Evolutionary conservation across 2,888 invertebrate genomes (phyloP).

Genomic region (Melanotus villosus): DNA sequence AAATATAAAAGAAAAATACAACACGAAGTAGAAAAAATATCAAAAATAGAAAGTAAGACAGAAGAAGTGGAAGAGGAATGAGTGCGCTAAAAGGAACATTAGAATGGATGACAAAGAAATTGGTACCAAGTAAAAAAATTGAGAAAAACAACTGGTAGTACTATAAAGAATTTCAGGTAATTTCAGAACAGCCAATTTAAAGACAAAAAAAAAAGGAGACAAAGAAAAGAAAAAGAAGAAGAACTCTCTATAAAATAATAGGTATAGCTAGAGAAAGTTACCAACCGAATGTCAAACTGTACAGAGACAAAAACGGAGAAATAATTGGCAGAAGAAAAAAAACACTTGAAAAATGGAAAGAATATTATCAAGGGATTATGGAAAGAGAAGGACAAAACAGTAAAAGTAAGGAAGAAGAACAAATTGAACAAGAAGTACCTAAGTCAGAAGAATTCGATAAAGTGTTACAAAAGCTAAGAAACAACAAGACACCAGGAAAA

Average conservation of each 20-base stretch:
- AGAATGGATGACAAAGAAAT: not conserved
- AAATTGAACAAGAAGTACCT: conserved; percentile 1
- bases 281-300: not conserved
- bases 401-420: not conserved
- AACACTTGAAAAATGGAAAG: not conserved
- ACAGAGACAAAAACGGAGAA: not conserved
- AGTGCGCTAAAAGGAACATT: not conserved
- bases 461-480: not conserved
- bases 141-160: not conserved
- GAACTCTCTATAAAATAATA: not conserved
- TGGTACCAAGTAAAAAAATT: not conserved
- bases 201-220: too few species aligned
- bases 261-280: not conserved
- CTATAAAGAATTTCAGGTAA: not conserved
- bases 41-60: not conserved
- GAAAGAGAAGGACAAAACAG: not conserved
- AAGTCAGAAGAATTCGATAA: not conserved
- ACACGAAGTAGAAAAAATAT: not conserved
- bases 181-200: not conserved
- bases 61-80: not conserved
- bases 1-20: conserved; percentile 1
- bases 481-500: not conserved
- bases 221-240: too few species aligned
- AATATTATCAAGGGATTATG: not conserved
- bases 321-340: not conserved